These are phyloP conservation scores for Apocheima hispidaria DNA, from an alignment of 2,888 invertebrate species.

Conservation along the genomic window DNA sequence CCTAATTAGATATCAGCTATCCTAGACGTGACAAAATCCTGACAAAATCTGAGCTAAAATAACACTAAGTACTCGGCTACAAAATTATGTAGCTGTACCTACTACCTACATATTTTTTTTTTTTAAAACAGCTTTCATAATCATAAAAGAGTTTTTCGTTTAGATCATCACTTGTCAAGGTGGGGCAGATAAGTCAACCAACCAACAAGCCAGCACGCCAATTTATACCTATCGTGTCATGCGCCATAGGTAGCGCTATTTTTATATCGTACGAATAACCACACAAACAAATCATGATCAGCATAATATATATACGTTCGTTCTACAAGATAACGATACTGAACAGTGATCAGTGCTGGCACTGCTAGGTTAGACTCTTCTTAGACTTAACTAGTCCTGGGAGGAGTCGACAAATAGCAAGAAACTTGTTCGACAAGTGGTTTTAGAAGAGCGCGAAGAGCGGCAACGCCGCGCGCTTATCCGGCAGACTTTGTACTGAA, in stretches of 20 bases:
- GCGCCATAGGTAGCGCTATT: slow-evolving; percentile 8
- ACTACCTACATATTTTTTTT: no score
- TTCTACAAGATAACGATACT: slow-evolving; percentile 23
- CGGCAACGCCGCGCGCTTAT: slow-evolving; percentile 44
- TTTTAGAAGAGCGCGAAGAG: slow-evolving; percentile 43
- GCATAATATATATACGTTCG: background rate
- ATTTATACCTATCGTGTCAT: slow-evolving; percentile 9
- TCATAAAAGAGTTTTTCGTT: no score
- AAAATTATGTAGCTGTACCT: no score
- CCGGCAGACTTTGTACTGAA: slow-evolving; percentile 16
- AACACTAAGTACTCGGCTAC: no score
- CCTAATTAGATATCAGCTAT: no score
- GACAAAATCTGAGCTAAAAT: no score
- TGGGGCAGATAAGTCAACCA: background rate
- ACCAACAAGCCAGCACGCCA: background rate
- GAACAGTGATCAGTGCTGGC: slow-evolving; percentile 1
- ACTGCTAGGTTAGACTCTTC: background rate
- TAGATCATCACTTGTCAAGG: no score
- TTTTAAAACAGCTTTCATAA: no score
- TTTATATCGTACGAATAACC: slow-evolving; percentile 9
- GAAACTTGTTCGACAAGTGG: slow-evolving; percentile 37
- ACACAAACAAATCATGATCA: background rate
- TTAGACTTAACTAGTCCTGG: slow-evolving; percentile 4
- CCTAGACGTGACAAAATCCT: no score
- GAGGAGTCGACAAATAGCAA: slow-evolving; percentile 6